Percentiles rank a stretch among this genome's conserved stretches.
phyloP scores from a whole-genome alignment of 2,113 vertebrate genomes.

The Aphyosemion australe region DNA sequence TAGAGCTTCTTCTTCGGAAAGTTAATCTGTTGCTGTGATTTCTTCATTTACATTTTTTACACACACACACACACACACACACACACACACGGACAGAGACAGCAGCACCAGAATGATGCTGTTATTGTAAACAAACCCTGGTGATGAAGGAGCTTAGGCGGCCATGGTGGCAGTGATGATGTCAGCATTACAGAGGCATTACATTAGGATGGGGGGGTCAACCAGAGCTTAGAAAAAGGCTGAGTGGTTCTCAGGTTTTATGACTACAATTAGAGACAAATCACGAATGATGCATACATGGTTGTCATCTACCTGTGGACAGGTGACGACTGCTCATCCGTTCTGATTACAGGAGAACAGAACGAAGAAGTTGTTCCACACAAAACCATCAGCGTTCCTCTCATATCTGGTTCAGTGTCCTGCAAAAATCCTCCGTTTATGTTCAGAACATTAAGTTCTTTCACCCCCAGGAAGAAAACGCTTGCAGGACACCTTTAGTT shows the following conservation, averaged over 20 bases:
- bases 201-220: neutral
- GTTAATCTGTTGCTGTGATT: too few species aligned
- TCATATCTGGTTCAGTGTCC: conserved; percentile 43
- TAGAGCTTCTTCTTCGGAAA: too few species aligned
- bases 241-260: conserved; percentile 9
- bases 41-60: too few species aligned
- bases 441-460: neutral
- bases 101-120: neutral
- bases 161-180: conserved; percentile 52
- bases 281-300: too few species aligned
- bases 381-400: conserved; percentile 19
- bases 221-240: conserved; percentile 34
- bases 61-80: neutral
- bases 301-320: too few species aligned
- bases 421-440: conserved; percentile 27
- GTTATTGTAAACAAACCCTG: neutral
- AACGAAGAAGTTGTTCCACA: neutral
- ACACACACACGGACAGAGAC: conserved; percentile 16
- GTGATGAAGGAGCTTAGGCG: conserved; percentile 58
- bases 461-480: too few species aligned
- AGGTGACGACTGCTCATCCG: too few species aligned
- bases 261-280: neutral
- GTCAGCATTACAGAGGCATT: conserved; percentile 30
- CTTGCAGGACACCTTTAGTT: conserved; percentile 44
- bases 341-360: neutral